Evolutionary conservation across 2,888 invertebrate species (phyloP), one percentile per base, ranked within the genome.

Genomic region (Drosophila falleni): DNA sequence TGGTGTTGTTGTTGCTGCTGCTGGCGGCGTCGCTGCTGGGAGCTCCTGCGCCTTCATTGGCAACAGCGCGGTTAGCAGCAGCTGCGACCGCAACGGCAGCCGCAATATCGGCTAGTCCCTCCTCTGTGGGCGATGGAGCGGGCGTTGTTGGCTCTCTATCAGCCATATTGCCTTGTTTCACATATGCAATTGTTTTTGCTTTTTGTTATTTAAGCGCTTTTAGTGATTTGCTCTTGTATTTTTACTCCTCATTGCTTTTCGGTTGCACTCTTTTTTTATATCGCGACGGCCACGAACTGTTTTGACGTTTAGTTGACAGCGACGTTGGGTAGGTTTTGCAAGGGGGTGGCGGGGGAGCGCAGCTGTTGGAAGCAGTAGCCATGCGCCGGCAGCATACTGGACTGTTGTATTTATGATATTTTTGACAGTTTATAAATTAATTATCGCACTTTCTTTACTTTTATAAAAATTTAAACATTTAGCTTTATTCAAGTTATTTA

Each of bases 71-170:
- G 29, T 33, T 41, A 33, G 71, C 53, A 9, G 61, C 68, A 41
- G 70, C 71, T 26, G 50, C 72, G 31, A 65, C 68, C 11, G 58
- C 67, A 9, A 61, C 68, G 8, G 61, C 67, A 8, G 81, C 66
- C 19, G 72, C 73, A 9, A 78, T 56, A 39, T 72, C 71, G 16
- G 73, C 81, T 5, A 79, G 37, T 2, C 74, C 86, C 56, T 90
- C 91, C 31, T 90, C 90, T 13, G 87, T 91, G 2, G 89, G 90
- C 31, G 91, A 90, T 49, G 91, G 82, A 44, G 90, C 85, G 59
- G 90, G 89, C 29, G 82, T 80, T 49, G 65, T 78, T 70, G 88
- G 87, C 69, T 83, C 78, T 15, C 81, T 90, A 64, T 91, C 91
- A 46, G 80, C 87, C 90, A 89, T 88, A 10, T 70, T 74, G 15